These are phyloP conservation scores for Drosophila limbata DNA, from an alignment of 2,888 invertebrate species.

Conservation along the genomic window DNA sequence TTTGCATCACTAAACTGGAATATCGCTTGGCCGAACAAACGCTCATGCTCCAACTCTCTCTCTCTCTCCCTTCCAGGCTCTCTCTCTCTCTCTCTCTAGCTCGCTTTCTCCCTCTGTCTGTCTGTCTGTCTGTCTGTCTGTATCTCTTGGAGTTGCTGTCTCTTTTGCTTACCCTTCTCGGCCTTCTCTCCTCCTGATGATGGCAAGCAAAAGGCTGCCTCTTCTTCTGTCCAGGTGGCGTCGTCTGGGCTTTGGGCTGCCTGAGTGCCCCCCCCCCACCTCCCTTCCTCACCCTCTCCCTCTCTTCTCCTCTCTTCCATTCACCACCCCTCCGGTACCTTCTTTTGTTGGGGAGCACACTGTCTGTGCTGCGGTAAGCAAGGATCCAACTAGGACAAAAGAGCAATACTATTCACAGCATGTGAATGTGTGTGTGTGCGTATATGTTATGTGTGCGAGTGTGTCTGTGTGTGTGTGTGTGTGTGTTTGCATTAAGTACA, in stretches of 20 bases:
- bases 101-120: conserved; percentile 14
- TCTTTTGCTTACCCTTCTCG: background rate
- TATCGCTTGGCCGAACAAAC: conserved; percentile 52
- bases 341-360: background rate
- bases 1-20: conserved; percentile 5
- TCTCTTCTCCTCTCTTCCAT: background rate
- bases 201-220: conserved; percentile 58
- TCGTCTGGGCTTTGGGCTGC: conserved; percentile 62
- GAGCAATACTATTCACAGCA: conserved; percentile 73
- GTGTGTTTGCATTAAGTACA: conserved; percentile 62
- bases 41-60: conserved; percentile 15
- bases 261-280: conserved; percentile 63
- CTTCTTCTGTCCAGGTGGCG: conserved; percentile 62
- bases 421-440: conserved; percentile 10
- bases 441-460: conserved; percentile 18
- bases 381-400: conserved; percentile 79
- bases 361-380: conserved; percentile 65
- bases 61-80: conserved; percentile 10
- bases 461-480: conserved; percentile 30
- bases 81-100: conserved; percentile 7
- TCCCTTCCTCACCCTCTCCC: background rate
- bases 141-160: background rate
- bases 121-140: conserved; percentile 8
- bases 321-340: too few relatives aligned
- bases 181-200: conserved; percentile 3